These are phyloP conservation scores for Anas bahamensis DNA, from an alignment of 2,797 vertebrate species.

Conservation along the genomic window DNA sequence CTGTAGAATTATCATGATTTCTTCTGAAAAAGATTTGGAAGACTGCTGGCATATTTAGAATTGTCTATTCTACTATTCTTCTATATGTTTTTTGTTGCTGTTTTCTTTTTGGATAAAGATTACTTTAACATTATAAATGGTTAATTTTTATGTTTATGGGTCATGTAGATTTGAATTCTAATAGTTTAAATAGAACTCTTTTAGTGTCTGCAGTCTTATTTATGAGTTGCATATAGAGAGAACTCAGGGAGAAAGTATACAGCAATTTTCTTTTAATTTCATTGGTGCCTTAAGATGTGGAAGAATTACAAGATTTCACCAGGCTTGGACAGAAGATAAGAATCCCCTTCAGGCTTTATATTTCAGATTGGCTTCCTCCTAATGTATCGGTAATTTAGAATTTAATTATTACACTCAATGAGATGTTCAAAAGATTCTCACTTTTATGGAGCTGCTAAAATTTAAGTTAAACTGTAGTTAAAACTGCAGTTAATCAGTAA, in stretches of 20 bases:
- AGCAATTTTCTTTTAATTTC: background rate
- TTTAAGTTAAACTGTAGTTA: background rate
- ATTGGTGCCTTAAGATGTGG: background rate
- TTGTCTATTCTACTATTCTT: background rate
- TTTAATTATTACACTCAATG: background rate
- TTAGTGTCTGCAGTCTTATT: background rate
- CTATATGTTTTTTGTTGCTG: no score
- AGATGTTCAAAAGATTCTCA: slow-evolving; percentile 8
- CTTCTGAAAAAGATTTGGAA: background rate
- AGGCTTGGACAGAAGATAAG: background rate
- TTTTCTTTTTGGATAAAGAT: background rate
- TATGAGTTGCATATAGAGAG: background rate
- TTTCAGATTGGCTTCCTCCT: slow-evolving; percentile 3
- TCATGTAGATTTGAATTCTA: background rate
- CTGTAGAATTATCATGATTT: background rate
- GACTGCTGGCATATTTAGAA: background rate
- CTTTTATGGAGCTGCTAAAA: slow-evolving; percentile 15
- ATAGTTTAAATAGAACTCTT: background rate
- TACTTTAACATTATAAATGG: background rate
- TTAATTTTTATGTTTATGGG: background rate
- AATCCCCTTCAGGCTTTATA: slow-evolving; percentile 9
- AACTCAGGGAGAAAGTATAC: background rate
- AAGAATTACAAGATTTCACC: background rate
- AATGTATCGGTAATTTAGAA: background rate
- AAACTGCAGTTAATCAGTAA: background rate